Conservation (phyloP, 2,888 invertebrate species). For the Eucera pruinosa region DNA sequence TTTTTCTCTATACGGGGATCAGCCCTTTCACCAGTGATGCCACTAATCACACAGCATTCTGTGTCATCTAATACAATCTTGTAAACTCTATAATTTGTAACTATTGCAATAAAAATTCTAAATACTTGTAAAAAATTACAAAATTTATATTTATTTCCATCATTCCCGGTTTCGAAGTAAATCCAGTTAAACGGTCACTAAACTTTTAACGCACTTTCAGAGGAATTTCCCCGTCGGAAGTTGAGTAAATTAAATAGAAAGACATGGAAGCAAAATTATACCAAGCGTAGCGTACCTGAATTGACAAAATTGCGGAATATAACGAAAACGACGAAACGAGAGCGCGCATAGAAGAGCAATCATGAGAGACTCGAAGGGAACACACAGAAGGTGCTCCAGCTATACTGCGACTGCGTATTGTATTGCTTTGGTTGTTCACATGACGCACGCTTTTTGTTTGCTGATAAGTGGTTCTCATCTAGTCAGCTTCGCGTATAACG, state of each 20-base stretch:
- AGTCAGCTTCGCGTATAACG: neutral
- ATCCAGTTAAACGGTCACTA: neutral
- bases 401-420: conserved; percentile 27
- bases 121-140: too few relatives aligned
- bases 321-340: conserved; percentile 29
- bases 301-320: conserved; percentile 28
- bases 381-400: conserved; percentile 22
- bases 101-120: too few relatives aligned
- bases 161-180: too few relatives aligned
- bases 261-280: conserved; percentile 11
- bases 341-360: conserved; percentile 10
- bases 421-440: conserved; percentile 24
- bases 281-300: neutral
- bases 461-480: conserved; percentile 2
- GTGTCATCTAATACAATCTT: too few relatives aligned
- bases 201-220: neutral
- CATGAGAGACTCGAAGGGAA: conserved; percentile 24
- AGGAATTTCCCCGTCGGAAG: neutral
- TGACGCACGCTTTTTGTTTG: conserved; percentile 6
- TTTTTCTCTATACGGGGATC: too few relatives aligned
- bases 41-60: too few relatives aligned
- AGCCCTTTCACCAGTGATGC: too few relatives aligned
- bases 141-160: too few relatives aligned
- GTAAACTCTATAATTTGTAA: too few relatives aligned
- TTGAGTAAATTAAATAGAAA: conserved; percentile 20